Evolutionary conservation across 2,797 vertebrate genomes (phyloP).

Genomic region (Orestias chungarensis): DNA sequence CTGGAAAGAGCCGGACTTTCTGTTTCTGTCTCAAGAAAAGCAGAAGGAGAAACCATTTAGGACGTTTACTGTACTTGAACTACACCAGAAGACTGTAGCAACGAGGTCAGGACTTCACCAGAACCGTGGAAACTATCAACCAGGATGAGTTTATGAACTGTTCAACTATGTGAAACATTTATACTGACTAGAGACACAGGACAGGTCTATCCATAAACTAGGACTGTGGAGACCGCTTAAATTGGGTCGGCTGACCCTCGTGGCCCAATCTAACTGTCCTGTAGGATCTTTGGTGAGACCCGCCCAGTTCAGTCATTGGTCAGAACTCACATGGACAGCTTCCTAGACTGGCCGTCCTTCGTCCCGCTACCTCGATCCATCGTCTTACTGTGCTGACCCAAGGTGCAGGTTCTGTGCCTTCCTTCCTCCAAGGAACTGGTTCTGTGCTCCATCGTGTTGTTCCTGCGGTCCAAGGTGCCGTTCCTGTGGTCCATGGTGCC

Average conservation of each 20-base stretch:
- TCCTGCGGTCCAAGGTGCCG: conserved; percentile 64
- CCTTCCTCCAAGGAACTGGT: conserved; percentile 60
- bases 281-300: background rate
- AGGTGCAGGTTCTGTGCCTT: conserved; percentile 71
- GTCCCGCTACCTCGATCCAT: conserved; percentile 82
- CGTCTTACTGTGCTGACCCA: conserved; percentile 72
- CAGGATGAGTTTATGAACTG: too few relatives aligned
- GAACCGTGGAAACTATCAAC: too few relatives aligned
- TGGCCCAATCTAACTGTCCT: background rate
- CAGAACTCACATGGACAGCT: conserved; percentile 83
- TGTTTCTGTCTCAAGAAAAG: conserved; percentile 63
- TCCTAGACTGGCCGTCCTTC: conserved; percentile 88
- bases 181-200: too few relatives aligned
- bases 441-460: conserved; percentile 27
- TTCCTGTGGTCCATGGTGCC: conserved; percentile 56
- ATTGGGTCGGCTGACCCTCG: too few relatives aligned
- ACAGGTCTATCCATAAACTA: too few relatives aligned
- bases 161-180: too few relatives aligned
- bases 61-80: background rate
- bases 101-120: too few relatives aligned
- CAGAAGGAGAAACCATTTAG: background rate
- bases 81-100: background rate
- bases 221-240: too few relatives aligned
- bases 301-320: background rate
- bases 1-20: conserved; percentile 82